A percentile compares a stretch with the other conserved stretches of the same genome.
Conservation (phyloP, 2,888 invertebrate genomes). For the Calliopum simillimum region DNA sequence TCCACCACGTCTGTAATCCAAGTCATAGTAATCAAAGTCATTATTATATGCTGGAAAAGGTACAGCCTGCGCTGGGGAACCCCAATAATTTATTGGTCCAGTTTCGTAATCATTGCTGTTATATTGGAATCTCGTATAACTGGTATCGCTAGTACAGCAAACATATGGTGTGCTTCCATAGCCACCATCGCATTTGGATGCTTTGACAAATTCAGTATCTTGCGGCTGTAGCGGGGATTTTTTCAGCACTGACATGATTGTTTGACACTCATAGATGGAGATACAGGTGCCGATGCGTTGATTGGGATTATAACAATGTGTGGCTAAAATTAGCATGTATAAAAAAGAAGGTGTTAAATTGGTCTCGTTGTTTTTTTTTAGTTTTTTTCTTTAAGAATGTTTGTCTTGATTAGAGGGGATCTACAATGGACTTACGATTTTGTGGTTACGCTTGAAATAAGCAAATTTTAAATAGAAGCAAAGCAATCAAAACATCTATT, state of each 20-base stretch:
- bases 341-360: no score
- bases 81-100: no score
- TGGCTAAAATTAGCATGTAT: conserved; percentile 50
- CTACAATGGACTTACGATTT: no score
- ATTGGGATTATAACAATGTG: conserved; percentile 70
- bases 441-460: no score
- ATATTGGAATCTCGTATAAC: conserved; percentile 43
- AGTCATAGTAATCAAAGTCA: neutral
- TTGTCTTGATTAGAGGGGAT: no score
- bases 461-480: no score
- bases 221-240: conserved; percentile 48
- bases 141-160: conserved; percentile 61
- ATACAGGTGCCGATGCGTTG: conserved; percentile 58
- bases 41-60: no score
- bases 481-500: no score
- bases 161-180: conserved; percentile 57
- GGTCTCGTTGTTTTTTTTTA: no score
- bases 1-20: neutral
- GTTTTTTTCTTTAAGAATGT: no score
- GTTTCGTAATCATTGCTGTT: neutral
- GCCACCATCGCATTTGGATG: conserved; percentile 56
- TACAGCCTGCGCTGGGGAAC: no score
- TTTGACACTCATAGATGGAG: conserved; percentile 60
- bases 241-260: conserved; percentile 53
- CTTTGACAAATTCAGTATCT: conserved; percentile 55